Base-by-base conservation (phyloP, 2,113 vertebrate species). In the Scopus umbretta region DNA sequence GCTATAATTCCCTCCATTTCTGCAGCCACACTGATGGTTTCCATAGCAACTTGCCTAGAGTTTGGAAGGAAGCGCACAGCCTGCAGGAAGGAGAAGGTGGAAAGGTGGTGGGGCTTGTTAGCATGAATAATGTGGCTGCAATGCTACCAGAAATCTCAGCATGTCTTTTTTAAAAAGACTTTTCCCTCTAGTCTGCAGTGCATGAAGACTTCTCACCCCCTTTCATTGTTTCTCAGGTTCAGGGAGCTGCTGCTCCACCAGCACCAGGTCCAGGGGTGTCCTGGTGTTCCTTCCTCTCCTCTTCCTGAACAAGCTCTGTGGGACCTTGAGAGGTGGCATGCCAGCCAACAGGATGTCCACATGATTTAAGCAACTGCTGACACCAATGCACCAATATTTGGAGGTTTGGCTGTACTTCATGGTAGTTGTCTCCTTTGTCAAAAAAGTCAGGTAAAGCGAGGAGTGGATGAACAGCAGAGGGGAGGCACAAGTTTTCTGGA, bases 41-140 rank as follows among this genome's bases (percentile, higher is more conserved):
- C 95, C 91, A 78, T 92, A 83, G 83, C 67, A 95, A 97, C 91
- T 86, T 84, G 38, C 45, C 42, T 62, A 17, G 36, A 83, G 30
- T 90, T 83, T 88, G 58, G 50, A 78, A 74, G 25, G 25, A 72
- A 7, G 32, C 2, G 1, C 38, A 40, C n/a, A 55, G 68, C 11
- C 43, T 79, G 52, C n/a, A n/a, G 19, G 21, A 93, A 8, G 23
- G 40, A 67, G 30, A 86, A 90, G 27, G 21, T 50, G 83, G 36
- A 76, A 82, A 76, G 42, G 25, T 36, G n/a, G 42, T 49, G 9
- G n/a, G 36, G 14, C 10, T 93, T 4, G 0, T 89, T 38, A 67
- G 34, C 65, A 62, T 22, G 25, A 78, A 71, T 0, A 78, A 71
- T 0, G 1, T 47, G 42, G 36, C 21, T 56, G 8, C 29, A 62